Evolutionary conservation across 2,797 vertebrate genomes (phyloP), one percentile per base, ranked within the genome.

Genomic region (Tapirus indicus): DNA sequence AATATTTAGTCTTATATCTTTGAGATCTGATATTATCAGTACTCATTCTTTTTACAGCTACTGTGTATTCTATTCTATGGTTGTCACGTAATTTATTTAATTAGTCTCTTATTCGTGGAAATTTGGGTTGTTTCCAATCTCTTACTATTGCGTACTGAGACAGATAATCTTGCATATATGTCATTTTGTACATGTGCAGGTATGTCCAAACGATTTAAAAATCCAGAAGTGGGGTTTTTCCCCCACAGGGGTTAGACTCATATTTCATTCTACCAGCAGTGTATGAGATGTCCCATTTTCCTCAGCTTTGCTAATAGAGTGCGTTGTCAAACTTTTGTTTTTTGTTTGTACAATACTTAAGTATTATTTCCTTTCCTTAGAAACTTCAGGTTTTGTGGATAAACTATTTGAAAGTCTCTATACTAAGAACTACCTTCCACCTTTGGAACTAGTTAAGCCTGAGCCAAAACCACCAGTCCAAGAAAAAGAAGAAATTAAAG

Each of bases 381-480:
- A 99, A 99, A 99, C 99, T 38, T 99, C 99, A 86, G 99, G 99
- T 93, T 99, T 99, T 99, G 99, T 99, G 62, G 99, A 99, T 98
- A 99, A 99, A 98, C 99, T 99, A 75, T 99, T 99, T 98, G 99
- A 99, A 98, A 99, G 99, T 98, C 98, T 99, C 88, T 99, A 99
- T 95, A 99, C 99, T 69, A 99, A 99, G 98, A 99, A 99, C 98
- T 99, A 99, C 97, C 98, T 99, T 97, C 98, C 99, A 96, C 99
- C 98, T 84, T 99, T 99, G 97, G 99, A 99, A 97, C 97, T 98
- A 82, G 95, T 99, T 12, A 99, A 99, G 98, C 99, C 99, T 82
- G 99, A 99, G 95, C 94, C 97, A 0, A 99, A 99, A 98, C 98
- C 98, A 93, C 96, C 98, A 89, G 98, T 98, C 89, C 99, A 99